Conservation (phyloP, 2,888 invertebrate species). For the Platypus cylindrus region DNA sequence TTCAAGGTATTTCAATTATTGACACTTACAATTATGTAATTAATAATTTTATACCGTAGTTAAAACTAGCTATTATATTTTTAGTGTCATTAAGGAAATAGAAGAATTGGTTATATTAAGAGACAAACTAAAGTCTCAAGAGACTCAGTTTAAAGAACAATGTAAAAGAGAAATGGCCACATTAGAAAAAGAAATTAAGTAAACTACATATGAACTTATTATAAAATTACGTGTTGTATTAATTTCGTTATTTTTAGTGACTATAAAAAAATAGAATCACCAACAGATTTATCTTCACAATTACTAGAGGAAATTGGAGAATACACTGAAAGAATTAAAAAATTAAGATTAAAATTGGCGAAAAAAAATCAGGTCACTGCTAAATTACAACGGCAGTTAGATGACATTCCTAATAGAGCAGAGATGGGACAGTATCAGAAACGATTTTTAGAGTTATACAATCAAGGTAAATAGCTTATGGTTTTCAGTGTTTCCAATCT, state of each 20-base stretch:
- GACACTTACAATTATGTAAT: neutral
- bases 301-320: constrained; percentile 40
- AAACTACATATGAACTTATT: too few relatives aligned
- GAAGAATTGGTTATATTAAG: constrained; percentile 52
- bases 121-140: constrained; percentile 59
- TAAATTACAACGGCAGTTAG: constrained; percentile 70
- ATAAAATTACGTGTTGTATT: too few relatives aligned
- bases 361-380: constrained; percentile 69
- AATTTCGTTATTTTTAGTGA: constrained; percentile 8
- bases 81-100: constrained; percentile 35
- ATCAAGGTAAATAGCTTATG: constrained; percentile 60
- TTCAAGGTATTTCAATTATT: constrained; percentile 33
- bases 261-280: constrained; percentile 28
- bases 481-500: neutral
- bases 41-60: constrained; percentile 1
- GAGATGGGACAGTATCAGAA: constrained; percentile 93
- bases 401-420: constrained; percentile 84
- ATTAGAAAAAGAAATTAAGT: constrained; percentile 35
- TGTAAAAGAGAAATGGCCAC: constrained; percentile 53
- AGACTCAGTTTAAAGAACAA: constrained; percentile 58
- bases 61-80: constrained; percentile 3
- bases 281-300: constrained; percentile 36
- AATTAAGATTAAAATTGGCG: constrained; percentile 57
- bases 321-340: constrained; percentile 48
- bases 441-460: constrained; percentile 89